A percentile compares a stretch with the other conserved stretches of the same genome.
These are phyloP conservation scores for Trichosurus vulpecula DNA, from an alignment of 2,797 vertebrate genomes.

Conservation along the genomic window DNA sequence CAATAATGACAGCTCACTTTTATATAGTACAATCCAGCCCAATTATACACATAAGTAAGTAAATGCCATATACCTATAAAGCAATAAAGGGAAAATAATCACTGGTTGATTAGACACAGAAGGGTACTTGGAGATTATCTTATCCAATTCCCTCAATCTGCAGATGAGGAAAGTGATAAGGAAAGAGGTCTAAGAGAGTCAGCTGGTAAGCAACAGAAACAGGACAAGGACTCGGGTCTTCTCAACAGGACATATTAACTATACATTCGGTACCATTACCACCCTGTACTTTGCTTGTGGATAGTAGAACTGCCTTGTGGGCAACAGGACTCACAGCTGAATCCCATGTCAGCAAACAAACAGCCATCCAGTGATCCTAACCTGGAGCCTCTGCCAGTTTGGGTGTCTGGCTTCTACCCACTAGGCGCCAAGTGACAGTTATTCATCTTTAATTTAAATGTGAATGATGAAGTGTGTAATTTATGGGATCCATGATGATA, in stretches of 20 bases:
- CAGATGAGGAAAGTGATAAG: neutral
- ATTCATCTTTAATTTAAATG: constrained; percentile 11
- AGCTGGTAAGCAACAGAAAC: neutral
- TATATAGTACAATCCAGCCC: neutral
- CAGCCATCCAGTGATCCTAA: neutral
- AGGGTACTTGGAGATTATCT: neutral
- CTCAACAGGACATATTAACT: neutral
- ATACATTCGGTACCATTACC: neutral
- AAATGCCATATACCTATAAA: neutral
- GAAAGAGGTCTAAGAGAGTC: neutral
- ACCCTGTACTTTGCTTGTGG: neutral
- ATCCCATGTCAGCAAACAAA: neutral
- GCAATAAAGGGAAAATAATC: neutral
- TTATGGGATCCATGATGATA: neutral
- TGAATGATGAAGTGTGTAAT: constrained; percentile 19
- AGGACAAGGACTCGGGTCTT: neutral
- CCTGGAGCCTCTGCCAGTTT: neutral
- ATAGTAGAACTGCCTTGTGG: neutral
- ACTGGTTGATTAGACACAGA: neutral
- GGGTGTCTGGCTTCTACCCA: neutral
- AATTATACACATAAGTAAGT: neutral
- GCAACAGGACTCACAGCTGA: neutral
- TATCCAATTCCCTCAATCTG: neutral
- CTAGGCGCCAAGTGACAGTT: neutral
- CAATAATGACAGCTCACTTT: neutral